Evolutionary conservation across 2,113 vertebrate genomes (phyloP).

Genomic region (Pseudopodoces humilis): DNA sequence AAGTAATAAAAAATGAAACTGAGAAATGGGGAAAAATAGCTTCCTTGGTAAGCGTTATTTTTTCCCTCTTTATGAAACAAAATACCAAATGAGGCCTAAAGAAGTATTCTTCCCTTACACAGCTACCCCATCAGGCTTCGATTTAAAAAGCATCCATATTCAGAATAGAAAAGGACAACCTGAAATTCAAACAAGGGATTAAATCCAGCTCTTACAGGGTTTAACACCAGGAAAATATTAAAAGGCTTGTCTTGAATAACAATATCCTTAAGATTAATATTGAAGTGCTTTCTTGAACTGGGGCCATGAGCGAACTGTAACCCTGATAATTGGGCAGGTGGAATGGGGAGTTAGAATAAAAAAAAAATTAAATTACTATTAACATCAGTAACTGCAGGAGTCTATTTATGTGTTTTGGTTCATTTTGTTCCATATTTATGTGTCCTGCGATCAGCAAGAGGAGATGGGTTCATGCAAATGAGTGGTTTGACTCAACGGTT

Average conservation of each 20-base stretch:
- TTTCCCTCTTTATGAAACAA: neutral
- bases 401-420: neutral
- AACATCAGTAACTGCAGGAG: neutral
- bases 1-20: neutral
- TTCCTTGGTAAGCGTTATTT: neutral
- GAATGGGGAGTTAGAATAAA: neutral
- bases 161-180: neutral
- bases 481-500: neutral
- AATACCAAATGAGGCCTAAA: neutral
- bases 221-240: constrained; percentile 14
- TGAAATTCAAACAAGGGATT: neutral
- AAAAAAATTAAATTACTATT: neutral
- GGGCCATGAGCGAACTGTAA: neutral
- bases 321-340: neutral
- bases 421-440: neutral
- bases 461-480: neutral
- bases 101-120: neutral
- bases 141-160: neutral
- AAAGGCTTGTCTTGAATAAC: neutral
- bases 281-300: neutral
- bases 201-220: neutral
- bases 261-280: neutral
- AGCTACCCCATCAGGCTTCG: neutral
- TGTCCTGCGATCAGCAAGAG: neutral
- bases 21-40: neutral